These are phyloP conservation scores for Corvus moneduloides DNA, from an alignment of 2,113 vertebrate genomes.

Conservation along the genomic window DNA sequence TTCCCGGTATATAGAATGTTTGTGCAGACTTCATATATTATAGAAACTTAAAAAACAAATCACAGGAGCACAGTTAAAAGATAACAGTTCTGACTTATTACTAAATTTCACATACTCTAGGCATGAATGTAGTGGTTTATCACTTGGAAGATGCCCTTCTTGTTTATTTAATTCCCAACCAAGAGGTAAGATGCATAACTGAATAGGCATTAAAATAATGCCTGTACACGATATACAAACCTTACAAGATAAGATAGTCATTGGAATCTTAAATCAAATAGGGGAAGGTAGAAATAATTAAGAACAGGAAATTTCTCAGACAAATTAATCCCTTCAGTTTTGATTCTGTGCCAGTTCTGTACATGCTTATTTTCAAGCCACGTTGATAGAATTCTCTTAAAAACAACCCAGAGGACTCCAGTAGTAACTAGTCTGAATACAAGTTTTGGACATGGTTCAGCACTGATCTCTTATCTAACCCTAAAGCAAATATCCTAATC, in stretches of 20 bases:
- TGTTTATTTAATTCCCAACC: neutral
- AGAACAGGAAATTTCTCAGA: neutral
- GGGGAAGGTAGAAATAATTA: neutral
- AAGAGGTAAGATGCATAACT: neutral
- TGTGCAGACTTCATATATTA: neutral
- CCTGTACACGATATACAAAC: neutral
- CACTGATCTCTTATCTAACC: neutral
- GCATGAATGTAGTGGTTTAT: neutral
- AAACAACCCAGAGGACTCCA: neutral
- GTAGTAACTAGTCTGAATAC: neutral
- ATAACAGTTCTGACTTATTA: neutral
- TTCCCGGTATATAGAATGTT: fast-evolving
- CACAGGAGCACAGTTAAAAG: neutral
- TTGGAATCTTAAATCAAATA: neutral
- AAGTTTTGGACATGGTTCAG: neutral
- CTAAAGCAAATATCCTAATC: neutral
- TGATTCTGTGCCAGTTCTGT: neutral
- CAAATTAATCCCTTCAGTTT: neutral
- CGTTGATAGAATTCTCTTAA: neutral
- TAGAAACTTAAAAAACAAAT: neutral
- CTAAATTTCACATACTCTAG: neutral
- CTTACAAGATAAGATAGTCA: neutral
- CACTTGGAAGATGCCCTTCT: neutral
- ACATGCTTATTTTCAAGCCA: neutral
- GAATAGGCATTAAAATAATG: neutral